Percentiles rank a stretch among this genome's conserved stretches.
Evolutionary conservation across 2,888 invertebrate species (phyloP).

Genomic region (Syritta pipiens): DNA sequence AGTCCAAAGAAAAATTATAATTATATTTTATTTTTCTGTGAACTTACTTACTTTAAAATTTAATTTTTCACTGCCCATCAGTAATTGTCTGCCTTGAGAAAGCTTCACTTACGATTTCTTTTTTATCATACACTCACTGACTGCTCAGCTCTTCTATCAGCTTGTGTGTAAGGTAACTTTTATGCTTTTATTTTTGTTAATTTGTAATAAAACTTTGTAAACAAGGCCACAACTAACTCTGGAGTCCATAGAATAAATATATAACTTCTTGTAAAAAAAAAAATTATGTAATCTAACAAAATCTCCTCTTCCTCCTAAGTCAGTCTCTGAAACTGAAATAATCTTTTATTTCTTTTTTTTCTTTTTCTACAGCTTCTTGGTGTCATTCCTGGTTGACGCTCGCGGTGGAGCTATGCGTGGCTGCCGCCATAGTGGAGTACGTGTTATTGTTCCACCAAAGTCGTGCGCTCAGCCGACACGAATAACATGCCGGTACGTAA

Average conservation of each 20-base stretch:
- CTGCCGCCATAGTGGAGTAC: conserved; percentile 97
- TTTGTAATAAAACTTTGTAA: too few relatives aligned
- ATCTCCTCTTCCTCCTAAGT: too few relatives aligned
- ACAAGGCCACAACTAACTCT: too few relatives aligned
- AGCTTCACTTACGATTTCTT: neutral
- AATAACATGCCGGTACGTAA: conserved; percentile 95
- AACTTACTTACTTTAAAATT: too few relatives aligned
- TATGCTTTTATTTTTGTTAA: too few relatives aligned
- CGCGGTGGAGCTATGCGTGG: conserved; percentile 99
- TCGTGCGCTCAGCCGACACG: conserved; percentile 97
- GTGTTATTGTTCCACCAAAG: conserved; percentile 97
- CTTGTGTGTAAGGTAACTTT: neutral
- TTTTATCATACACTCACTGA: neutral
- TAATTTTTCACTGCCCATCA: too few relatives aligned
- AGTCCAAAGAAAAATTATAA: too few relatives aligned
- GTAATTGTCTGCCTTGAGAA: too few relatives aligned
- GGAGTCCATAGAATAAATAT: too few relatives aligned
- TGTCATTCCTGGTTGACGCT: conserved; percentile 99
- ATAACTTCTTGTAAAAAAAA: too few relatives aligned
- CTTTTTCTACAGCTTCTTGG: conserved; percentile 88
- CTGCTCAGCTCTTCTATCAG: neutral
- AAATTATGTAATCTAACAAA: too few relatives aligned
- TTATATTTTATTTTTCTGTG: too few relatives aligned
- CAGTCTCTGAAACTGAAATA: neutral
- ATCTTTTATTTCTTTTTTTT: neutral